A percentile compares a stretch with the other conserved stretches of the same genome.
Conservation (phyloP, 2,888 invertebrate species). For the Cyclophora albipunctata region DNA sequence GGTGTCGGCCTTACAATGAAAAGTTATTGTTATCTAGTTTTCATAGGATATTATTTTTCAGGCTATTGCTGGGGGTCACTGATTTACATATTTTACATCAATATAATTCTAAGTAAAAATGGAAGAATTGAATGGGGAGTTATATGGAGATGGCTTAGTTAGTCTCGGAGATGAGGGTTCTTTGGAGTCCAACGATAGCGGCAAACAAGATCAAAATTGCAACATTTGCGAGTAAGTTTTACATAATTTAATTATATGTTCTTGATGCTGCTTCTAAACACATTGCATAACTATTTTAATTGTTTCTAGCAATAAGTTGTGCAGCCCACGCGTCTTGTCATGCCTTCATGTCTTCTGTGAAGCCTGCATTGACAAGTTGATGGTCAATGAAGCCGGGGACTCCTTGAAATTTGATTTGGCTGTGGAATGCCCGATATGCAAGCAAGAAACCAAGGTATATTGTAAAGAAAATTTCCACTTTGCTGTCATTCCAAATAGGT, state of each 20-base stretch:
- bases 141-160: constrained; percentile 66
- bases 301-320: constrained; percentile 79
- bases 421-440: constrained; percentile 87
- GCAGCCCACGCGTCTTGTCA: constrained; percentile 89
- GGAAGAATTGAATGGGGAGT: constrained; percentile 76
- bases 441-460: constrained; percentile 86
- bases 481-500: neutral
- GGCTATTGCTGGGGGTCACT: constrained; percentile 62
- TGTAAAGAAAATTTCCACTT: neutral
- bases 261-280: constrained; percentile 3
- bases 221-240: constrained; percentile 78
- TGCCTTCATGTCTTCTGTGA: constrained; percentile 98
- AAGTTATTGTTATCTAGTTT: too few species aligned
- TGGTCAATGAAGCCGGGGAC: constrained; percentile 82
- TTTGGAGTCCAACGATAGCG: constrained; percentile 65
- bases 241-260: constrained; percentile 1
- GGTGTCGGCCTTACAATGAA: too few species aligned
- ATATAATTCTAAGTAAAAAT: constrained; percentile 74
- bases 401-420: constrained; percentile 77
- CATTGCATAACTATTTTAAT: neutral
- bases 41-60: constrained; percentile 36
- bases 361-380: constrained; percentile 88
- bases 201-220: constrained; percentile 77
- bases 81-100: constrained; percentile 57
- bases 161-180: constrained; percentile 70